Evolutionary conservation across 1,140 invertebrate genomes (phyloP), one percentile per base, ranked within the genome.

Genomic region (Aphelenchoides avenae): DNA sequence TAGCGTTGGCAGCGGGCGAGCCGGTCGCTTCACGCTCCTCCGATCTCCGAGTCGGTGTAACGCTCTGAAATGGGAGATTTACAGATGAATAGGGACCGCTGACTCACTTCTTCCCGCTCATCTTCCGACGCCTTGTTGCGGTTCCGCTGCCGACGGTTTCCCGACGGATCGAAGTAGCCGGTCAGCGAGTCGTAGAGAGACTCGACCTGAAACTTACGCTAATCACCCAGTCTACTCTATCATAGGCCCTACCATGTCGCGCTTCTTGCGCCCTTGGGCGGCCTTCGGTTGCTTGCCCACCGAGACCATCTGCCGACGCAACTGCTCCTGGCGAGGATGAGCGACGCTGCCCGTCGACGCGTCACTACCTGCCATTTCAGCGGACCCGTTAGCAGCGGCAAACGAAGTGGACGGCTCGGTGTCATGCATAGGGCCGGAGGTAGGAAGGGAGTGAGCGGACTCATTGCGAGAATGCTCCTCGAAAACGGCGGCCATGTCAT

Each of bases 121-220:
- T 49, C 24, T 42, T 61, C 27, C 30, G 34, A 20, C 27, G 34
- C 31, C 18, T 50, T 18, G 29, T 33, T 29, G 58, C 24, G 13
- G 26, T 36, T 43, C 60, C 48, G 11, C 64, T 37, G 9, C 64
- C 58, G 46, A 9, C 46, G 31, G 13, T 40, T 58, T 13, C 62
- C 64, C 18, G 68, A 30, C 13, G 69, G 69, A 30, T 77, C 70
- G 33, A 73, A 71, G 57, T 76, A 75, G 33, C 62, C 69, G 13
- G 69, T 71, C 3, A 71, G 47, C 13, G 70, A 71, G 29, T 71
- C 69, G 46, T 54, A 76, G 4, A 71, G 57, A 30, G 43, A 48
- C 39, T 70, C 69, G 9, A 68, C 64, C 65, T 65, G 15, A 22
- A 65, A 24, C 26, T 15, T 44, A 52, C 46, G 40, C 46, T 13